A percentile compares a stretch with the other conserved stretches of the same genome.
Conservation (phyloP, 2,888 invertebrate species). For the Steinernema carpocapsae region DNA sequence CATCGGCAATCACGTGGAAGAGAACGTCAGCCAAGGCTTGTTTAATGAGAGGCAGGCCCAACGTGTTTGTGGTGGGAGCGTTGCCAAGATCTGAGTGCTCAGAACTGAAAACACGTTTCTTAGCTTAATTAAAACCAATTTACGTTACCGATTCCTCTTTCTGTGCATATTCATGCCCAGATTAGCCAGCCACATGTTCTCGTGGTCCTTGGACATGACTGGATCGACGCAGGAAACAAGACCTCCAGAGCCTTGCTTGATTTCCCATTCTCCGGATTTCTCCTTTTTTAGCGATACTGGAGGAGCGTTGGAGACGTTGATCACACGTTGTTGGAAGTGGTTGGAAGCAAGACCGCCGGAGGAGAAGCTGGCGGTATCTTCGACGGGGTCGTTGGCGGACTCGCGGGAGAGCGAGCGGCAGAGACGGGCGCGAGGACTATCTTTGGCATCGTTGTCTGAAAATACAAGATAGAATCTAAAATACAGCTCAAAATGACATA, state of each 20-base stretch:
- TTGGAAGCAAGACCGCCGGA: conserved; percentile 59
- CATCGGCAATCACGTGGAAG: conserved; percentile 67
- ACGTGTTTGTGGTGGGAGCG: conserved; percentile 67
- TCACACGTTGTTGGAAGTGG: conserved; percentile 67
- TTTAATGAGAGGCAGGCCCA: conserved; percentile 67
- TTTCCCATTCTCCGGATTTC: conserved; percentile 67
- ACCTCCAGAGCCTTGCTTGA: conserved; percentile 67
- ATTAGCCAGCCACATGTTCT: conserved; percentile 69
- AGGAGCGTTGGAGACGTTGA: conserved; percentile 69
- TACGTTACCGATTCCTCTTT: conserved; percentile 38
- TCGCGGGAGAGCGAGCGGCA: conserved; percentile 40
- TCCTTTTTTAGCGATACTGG: conserved; percentile 66
- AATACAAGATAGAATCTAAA: neutral
- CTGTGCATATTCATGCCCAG: conserved; percentile 66
- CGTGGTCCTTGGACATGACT: conserved; percentile 67
- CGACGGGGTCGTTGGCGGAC: conserved; percentile 38
- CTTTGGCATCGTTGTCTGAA: conserved; percentile 22
- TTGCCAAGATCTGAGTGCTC: conserved; percentile 15
- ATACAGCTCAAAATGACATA: too few relatives aligned
- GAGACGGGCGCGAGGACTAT: conserved; percentile 12
- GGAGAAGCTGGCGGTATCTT: conserved; percentile 45
- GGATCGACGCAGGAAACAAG: conserved; percentile 69
- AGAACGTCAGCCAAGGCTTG: conserved; percentile 67
- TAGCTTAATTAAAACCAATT: neutral
- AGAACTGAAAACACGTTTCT: neutral